phyloP scores from a whole-genome alignment of 2,113 vertebrate species.

The Callaeas wilsoni region DNA sequence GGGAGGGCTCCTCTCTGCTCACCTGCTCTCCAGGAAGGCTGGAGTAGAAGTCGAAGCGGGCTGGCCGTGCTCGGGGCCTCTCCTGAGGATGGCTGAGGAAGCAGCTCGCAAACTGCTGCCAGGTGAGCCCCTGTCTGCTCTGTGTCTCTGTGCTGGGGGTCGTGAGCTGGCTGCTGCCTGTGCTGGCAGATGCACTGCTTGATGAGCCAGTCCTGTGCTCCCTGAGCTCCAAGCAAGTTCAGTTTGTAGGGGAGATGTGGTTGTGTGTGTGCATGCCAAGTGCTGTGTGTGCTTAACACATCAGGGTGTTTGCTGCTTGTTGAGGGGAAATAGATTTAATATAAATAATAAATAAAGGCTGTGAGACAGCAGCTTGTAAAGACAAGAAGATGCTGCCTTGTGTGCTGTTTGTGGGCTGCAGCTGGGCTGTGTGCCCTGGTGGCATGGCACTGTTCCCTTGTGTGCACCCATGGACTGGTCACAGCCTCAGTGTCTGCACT shows the following conservation, averaged over 20 bases:
- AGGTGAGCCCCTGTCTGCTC: conserved; percentile 67
- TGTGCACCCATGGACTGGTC: not conserved
- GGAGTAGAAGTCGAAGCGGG: conserved; percentile 86
- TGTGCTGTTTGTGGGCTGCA: not conserved
- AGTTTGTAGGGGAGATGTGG: not conserved
- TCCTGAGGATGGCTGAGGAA: conserved; percentile 93
- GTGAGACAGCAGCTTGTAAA: not conserved
- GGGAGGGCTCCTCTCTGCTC: conserved; percentile 93
- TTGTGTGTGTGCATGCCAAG: not conserved
- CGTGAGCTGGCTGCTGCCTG: not conserved
- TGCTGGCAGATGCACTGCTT: not conserved
- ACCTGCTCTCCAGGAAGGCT: conserved; percentile 86
- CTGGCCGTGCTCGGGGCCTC: conserved; percentile 93
- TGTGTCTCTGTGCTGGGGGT: not conserved
- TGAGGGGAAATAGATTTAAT: not conserved
- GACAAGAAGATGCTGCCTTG: not conserved
- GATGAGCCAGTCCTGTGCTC: not conserved
- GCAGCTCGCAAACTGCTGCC: conserved; percentile 93
- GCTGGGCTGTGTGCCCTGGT: not conserved
- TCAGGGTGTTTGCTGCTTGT: not conserved
- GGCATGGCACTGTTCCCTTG: not conserved
- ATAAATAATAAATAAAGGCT: not conserved
- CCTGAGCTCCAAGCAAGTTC: not conserved
- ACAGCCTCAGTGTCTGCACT: not conserved
- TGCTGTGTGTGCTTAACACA: not conserved